Evolutionary conservation across 2,888 invertebrate genomes (phyloP).

Genomic region (Hydropsyche betteni): DNA sequence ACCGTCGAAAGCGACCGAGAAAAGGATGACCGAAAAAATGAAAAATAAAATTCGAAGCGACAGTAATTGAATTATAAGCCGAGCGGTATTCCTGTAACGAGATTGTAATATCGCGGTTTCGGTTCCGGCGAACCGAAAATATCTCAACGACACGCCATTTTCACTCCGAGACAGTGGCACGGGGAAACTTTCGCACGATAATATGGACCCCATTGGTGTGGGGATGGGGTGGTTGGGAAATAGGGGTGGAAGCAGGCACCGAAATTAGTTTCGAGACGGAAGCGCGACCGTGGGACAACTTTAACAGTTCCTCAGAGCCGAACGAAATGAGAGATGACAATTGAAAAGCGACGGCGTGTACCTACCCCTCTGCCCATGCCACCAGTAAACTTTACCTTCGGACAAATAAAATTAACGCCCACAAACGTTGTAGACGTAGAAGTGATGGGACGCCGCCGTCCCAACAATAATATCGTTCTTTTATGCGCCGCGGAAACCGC

Average conservation of each 20-base stretch:
- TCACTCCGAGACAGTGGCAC: constrained; percentile 48
- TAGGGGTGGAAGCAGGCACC: constrained; percentile 45
- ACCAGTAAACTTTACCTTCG: constrained; percentile 12
- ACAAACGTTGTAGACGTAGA: constrained; percentile 35
- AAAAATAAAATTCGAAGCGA: constrained; percentile 20
- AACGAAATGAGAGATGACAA: constrained; percentile 50
- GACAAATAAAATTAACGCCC: constrained; percentile 37
- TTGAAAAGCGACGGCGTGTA: constrained; percentile 48
- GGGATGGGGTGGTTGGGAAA: not conserved
- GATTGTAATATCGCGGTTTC: constrained; percentile 23
- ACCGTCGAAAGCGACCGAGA: not conserved
- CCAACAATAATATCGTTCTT: too few species aligned
- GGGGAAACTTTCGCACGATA: constrained; percentile 50
- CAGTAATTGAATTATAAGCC: constrained; percentile 27
- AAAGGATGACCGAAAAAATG: constrained; percentile 2
- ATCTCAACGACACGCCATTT: constrained; percentile 27
- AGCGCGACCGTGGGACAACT: constrained; percentile 45
- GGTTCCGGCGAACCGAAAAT: constrained; percentile 27
- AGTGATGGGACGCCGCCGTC: not conserved
- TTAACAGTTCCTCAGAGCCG: constrained; percentile 51
- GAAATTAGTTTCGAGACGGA: constrained; percentile 49
- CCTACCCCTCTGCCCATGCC: not conserved
- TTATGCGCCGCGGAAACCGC: too few species aligned
- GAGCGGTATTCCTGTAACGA: constrained; percentile 19
- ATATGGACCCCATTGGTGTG: constrained; percentile 41